Base-by-base conservation (phyloP, 2,888 invertebrate species). In the Lasioglossum calceatum region DNA sequence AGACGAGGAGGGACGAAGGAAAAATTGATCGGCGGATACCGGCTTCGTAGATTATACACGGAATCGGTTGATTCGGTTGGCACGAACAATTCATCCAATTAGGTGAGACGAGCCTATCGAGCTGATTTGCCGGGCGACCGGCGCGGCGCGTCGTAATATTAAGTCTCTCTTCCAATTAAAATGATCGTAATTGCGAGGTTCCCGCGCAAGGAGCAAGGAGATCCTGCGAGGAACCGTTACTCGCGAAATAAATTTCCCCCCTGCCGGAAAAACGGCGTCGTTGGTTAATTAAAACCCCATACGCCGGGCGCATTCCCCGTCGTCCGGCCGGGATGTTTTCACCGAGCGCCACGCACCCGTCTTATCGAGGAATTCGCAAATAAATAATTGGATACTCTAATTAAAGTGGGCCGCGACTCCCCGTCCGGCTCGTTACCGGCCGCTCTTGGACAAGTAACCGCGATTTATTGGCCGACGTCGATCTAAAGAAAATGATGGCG, bases 311-410 rank as follows among this genome's bases (percentile, higher is more conserved):
- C 67, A 71, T 75, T 79, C 74, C n/a, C 23, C 44, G 50, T 16
- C 67, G 73, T 7, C 58, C 58, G n/a, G 19, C 39, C 79, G 71
- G 47, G 47, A 54, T 39, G 81, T 80, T 75, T 81, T 50, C 71
- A 16, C 50, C 74, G 64, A 27, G 36, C 72, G 67, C 27, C 77
- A 61, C 73, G 64, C 67, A 39, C 71, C 23, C 81, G 44, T 77
- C 75, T 61, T 79, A 82, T 82, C 82, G 76, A 16, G 79, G 79
- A 72, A 79, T 78, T 85, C 75, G 82, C 81, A 79, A 82, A 82
- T 82, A 85, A 85, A 85, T 82, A 82, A 85, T 82, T 76, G 75
- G 72, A 54, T 76, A 73, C 79, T 83, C 79, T 79, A 82, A 85
- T 85, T 85, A 82, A 82, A 85, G 54, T 54, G 8, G 76, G 75